A percentile compares a stretch with the other conserved stretches of the same genome.
Evolutionary conservation across 2,797 vertebrate genomes (phyloP).

Genomic region (Amphiprion clarkii): DNA sequence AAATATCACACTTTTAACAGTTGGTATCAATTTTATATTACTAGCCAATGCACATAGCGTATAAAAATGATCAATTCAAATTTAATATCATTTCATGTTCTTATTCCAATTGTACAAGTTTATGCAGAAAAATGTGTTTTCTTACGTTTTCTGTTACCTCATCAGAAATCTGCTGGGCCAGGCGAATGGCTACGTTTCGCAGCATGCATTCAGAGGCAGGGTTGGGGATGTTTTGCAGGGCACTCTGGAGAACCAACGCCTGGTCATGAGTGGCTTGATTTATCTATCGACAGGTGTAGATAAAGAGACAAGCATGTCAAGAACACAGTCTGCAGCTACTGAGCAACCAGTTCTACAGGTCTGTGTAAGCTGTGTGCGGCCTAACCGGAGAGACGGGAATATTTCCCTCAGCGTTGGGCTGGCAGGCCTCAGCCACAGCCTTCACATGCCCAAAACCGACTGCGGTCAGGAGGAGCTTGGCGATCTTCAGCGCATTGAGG

Average conservation of each 20-base stretch:
- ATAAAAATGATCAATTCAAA: background rate
- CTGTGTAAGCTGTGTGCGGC: slow-evolving; percentile 1
- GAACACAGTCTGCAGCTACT: background rate
- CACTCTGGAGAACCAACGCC: slow-evolving; percentile 97
- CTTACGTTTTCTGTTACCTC: slow-evolving; percentile 86
- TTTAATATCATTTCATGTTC: background rate
- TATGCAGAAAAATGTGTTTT: background rate
- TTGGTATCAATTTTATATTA: background rate
- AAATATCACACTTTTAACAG: no score
- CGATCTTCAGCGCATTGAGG: slow-evolving; percentile 98
- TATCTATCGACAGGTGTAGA: slow-evolving; percentile 84
- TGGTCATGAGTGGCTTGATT: slow-evolving; percentile 98
- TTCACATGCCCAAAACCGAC: slow-evolving; percentile 98
- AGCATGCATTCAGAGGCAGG: slow-evolving; percentile 99
- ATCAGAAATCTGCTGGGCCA: slow-evolving; percentile 99
- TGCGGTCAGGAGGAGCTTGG: slow-evolving; percentile 96
- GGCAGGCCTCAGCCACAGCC: slow-evolving; percentile 98
- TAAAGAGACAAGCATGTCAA: slow-evolving; percentile 26
- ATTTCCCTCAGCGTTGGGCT: slow-evolving; percentile 94
- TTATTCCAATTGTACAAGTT: background rate
- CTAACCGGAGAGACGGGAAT: slow-evolving; percentile 94
- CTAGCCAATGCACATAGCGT: background rate
- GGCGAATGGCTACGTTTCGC: slow-evolving; percentile 98
- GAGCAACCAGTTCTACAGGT: slow-evolving; percentile 41
- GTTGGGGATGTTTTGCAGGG: slow-evolving; percentile 99